phyloP scores from a whole-genome alignment of 1,140 invertebrate genomes.

The Pomacea maculata region DNA sequence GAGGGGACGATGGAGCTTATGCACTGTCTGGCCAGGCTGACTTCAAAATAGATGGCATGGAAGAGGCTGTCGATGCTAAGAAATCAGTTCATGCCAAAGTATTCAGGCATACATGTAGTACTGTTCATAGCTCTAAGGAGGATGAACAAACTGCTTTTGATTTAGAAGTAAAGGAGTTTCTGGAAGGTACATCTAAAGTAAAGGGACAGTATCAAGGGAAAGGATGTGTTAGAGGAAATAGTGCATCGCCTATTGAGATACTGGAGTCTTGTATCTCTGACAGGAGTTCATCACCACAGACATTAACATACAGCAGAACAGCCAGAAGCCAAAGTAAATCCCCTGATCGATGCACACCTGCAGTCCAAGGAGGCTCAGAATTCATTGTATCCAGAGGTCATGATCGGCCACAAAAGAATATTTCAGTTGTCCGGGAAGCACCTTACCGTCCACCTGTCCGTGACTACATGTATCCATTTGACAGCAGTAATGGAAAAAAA shows the following conservation, averaged over 20 bases:
- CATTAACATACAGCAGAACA: neutral
- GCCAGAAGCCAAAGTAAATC: neutral
- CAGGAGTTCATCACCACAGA: too few relatives aligned
- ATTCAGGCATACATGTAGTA: neutral
- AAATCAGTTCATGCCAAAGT: neutral
- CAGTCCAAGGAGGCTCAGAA: neutral
- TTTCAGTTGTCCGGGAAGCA: constrained; percentile 44
- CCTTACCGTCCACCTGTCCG: constrained; percentile 30
- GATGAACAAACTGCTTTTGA: neutral
- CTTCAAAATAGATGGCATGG: neutral
- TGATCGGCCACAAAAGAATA: constrained; percentile 33
- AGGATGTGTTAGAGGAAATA: too few relatives aligned
- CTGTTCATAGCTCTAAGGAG: neutral
- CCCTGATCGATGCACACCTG: neutral
- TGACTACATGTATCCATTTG: constrained; percentile 55
- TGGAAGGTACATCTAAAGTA: neutral
- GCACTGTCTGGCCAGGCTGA: neutral
- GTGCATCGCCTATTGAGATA: too few relatives aligned
- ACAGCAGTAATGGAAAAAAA: constrained; percentile 17
- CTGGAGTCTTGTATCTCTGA: too few relatives aligned
- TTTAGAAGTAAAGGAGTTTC: neutral
- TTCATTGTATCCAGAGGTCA: neutral
- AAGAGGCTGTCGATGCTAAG: neutral
- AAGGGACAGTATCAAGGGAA: neutral
- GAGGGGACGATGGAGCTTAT: neutral